A percentile compares a stretch with the other conserved stretches of the same genome.
Evolutionary conservation across 2,888 invertebrate genomes (phyloP).

Genomic region (Phengaris arion): DNA sequence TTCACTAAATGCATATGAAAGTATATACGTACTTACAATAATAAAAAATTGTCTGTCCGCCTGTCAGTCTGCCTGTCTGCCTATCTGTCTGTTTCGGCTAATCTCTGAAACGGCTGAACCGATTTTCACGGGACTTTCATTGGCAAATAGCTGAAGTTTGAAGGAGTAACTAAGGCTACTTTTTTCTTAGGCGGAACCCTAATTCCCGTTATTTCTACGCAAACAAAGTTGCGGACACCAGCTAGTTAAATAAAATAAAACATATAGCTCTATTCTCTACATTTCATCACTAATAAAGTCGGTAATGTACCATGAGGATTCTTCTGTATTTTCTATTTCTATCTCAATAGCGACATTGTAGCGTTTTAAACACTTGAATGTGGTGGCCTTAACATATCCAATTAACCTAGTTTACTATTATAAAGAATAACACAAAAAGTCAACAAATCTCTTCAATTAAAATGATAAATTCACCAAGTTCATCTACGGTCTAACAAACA

Average conservation of each 20-base stretch:
- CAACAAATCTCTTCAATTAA: conserved; percentile 15
- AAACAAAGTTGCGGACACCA: background rate
- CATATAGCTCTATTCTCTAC: background rate
- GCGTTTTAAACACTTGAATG: background rate
- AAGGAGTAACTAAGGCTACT: too few species aligned
- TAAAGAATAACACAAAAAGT: background rate
- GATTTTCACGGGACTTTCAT: too few species aligned
- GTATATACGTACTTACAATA: too few species aligned
- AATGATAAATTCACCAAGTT: background rate
- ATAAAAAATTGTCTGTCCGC: too few species aligned
- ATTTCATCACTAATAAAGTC: background rate
- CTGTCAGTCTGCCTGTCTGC: too few species aligned
- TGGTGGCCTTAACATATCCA: background rate
- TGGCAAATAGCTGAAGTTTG: too few species aligned
- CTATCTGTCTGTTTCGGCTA: too few species aligned
- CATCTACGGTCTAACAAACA: background rate
- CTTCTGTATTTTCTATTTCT: conserved; percentile 3
- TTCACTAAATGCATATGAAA: too few species aligned
- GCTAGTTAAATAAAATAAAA: background rate
- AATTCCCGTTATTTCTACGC: too few species aligned
- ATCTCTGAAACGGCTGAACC: too few species aligned
- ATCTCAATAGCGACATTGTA: conserved; percentile 1
- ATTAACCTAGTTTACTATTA: conserved; percentile 1
- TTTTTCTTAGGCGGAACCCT: too few species aligned
- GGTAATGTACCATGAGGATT: background rate